Evolutionary conservation across 2,888 invertebrate species (phyloP).

Genomic region (Hyposoter dolosus): DNA sequence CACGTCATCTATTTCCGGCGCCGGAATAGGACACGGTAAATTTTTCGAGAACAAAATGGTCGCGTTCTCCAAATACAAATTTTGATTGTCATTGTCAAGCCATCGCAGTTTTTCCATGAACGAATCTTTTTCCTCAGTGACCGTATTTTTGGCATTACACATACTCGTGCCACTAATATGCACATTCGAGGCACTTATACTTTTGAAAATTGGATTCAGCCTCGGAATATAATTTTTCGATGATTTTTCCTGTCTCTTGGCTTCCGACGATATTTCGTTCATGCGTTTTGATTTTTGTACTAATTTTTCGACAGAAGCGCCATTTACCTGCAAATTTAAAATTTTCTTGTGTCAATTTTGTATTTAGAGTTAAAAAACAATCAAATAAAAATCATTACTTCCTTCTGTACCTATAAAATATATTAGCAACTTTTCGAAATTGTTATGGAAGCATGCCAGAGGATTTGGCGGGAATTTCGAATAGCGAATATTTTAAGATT

Average conservation of each 20-base stretch:
- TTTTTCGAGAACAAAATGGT: constrained; percentile 74
- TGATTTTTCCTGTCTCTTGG: constrained; percentile 55
- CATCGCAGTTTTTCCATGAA: constrained; percentile 67
- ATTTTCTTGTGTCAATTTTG: background rate
- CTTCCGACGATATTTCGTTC: constrained; percentile 59
- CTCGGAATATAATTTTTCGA: constrained; percentile 59
- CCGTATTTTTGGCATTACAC: constrained; percentile 71
- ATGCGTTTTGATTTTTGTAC: constrained; percentile 66
- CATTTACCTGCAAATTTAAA: constrained; percentile 72
- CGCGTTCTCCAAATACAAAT: constrained; percentile 77
- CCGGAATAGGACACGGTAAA: constrained; percentile 76
- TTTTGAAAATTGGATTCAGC: constrained; percentile 62
- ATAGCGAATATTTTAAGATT: background rate
- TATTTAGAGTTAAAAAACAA: background rate
- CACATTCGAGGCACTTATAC: constrained; percentile 70
- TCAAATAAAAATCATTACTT: background rate
- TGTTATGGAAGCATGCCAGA: background rate
- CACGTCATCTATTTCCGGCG: constrained; percentile 83
- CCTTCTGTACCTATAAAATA: background rate
- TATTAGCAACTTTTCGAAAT: no score
- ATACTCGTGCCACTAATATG: constrained; percentile 70
- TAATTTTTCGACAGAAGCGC: constrained; percentile 67
- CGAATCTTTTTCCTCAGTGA: constrained; percentile 51
- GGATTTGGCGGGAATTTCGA: background rate
- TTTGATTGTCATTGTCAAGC: constrained; percentile 68